These are phyloP conservation scores for Ctena decussata DNA, from an alignment of 2,888 invertebrate genomes.

Conservation along the genomic window DNA sequence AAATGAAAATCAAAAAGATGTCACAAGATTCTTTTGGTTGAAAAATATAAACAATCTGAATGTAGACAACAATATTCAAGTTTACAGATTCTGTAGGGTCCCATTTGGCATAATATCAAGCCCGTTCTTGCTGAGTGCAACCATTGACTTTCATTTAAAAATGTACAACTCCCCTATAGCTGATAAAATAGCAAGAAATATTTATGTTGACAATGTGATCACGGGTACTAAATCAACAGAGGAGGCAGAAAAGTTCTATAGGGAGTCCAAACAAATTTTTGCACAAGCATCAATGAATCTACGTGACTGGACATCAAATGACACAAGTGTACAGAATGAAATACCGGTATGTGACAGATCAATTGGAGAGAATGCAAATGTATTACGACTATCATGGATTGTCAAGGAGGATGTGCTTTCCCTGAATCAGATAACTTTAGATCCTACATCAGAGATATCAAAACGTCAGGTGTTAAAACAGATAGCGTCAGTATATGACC, in stretches of 20 bases:
- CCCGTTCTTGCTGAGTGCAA: conserved; percentile 20
- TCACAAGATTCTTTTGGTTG: conserved; percentile 39
- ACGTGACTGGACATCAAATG: conserved; percentile 32
- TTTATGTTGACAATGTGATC: conserved; percentile 20
- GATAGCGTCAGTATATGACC: conserved; percentile 7
- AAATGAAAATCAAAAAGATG: conserved; percentile 2
- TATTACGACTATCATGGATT: conserved; percentile 21
- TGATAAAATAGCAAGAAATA: background rate
- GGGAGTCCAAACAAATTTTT: conserved; percentile 5
- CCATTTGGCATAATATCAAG: conserved; percentile 21
- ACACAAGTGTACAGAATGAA: background rate
- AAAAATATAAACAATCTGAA: background rate
- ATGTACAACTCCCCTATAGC: background rate
- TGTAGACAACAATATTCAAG: background rate
- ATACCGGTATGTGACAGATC: background rate
- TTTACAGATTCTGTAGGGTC: conserved; percentile 12
- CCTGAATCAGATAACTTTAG: too few species aligned
- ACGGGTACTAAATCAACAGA: background rate
- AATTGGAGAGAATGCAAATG: background rate
- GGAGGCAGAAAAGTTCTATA: background rate
- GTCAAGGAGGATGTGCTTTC: background rate
- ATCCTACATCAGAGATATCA: too few species aligned
- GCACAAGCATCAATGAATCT: conserved; percentile 18
- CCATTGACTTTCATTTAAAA: conserved; percentile 1
- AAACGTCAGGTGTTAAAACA: too few species aligned